Percentiles rank a stretch among this genome's conserved stretches.
These are phyloP conservation scores for Hybos culiciformis DNA, from an alignment of 2,888 invertebrate genomes.

Conservation along the genomic window DNA sequence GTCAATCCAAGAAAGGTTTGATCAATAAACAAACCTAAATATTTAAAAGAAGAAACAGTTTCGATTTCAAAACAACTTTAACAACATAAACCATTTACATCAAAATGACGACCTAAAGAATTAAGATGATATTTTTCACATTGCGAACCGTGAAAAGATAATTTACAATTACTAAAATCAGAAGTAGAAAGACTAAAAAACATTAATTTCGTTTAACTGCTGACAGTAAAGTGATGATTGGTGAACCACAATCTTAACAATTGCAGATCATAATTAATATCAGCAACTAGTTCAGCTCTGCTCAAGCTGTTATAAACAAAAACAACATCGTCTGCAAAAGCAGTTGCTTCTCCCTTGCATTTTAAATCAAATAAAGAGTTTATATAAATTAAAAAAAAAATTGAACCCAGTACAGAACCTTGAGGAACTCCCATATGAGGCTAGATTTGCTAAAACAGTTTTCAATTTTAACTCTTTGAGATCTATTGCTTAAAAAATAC, in stretches of 20 bases:
- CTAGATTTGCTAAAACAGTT: neutral
- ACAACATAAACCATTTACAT: neutral
- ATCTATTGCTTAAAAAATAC: neutral
- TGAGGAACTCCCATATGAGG: neutral
- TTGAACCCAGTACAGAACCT: constrained; percentile 3
- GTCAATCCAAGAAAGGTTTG: no score
- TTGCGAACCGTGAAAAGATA: no score
- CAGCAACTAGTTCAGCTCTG: neutral
- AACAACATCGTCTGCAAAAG: constrained; percentile 3
- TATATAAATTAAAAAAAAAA: constrained; percentile 4
- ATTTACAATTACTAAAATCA: neutral
- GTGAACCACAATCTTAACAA: constrained; percentile 5
- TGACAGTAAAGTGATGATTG: constrained; percentile 4
- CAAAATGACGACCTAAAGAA: neutral
- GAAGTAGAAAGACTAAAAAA: neutral
- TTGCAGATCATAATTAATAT: constrained; percentile 4
- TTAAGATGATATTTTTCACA: neutral
- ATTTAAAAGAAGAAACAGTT: neutral
- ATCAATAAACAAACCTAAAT: neutral
- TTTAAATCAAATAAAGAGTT: constrained; percentile 1
- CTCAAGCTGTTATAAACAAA: constrained; percentile 1
- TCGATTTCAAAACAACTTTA: neutral
- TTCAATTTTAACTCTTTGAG: neutral
- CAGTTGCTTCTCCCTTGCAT: neutral
- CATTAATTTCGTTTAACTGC: constrained; percentile 2